Evolutionary conservation across 1,140 invertebrate genomes (phyloP).

Genomic region (Chionoecetes opilio): DNA sequence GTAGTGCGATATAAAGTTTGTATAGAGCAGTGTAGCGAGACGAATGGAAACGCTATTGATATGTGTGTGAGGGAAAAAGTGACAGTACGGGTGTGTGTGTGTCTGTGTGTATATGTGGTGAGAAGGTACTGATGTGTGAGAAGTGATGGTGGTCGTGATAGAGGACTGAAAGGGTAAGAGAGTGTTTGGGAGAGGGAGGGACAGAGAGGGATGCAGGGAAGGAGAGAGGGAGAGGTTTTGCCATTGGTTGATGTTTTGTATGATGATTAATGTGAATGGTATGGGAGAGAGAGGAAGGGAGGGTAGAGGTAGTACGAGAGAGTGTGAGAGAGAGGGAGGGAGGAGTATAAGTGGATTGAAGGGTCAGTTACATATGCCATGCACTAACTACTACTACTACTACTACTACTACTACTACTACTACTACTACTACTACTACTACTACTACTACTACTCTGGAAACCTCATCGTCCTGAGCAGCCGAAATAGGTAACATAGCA

Average conservation of each 20-base stretch:
- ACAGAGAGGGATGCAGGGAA: not conserved
- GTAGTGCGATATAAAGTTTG: not conserved
- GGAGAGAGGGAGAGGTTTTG: not conserved
- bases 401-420: not conserved
- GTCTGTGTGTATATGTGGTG: not conserved
- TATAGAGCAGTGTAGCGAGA: not conserved
- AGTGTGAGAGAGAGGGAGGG: not conserved
- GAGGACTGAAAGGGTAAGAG: not conserved
- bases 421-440: not conserved
- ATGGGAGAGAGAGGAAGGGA: not conserved
- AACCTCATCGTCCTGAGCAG: no score
- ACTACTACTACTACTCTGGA: conserved; percentile 13
- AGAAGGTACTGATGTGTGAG: no score
- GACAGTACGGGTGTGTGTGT: not conserved
- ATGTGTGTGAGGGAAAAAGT: not conserved
- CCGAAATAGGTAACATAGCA: no score
- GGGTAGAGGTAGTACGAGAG: not conserved
- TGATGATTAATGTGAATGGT: not conserved
- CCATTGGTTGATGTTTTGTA: not conserved
- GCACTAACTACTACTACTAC: not conserved
- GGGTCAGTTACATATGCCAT: not conserved
- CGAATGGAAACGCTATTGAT: not conserved
- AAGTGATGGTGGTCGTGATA: no score
- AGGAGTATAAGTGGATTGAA: no score
- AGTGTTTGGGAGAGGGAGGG: not conserved